A percentile compares a stretch with the other conserved stretches of the same genome.
Evolutionary conservation across 2,888 invertebrate genomes (phyloP).

Genomic region (Hylaea fasciaria): DNA sequence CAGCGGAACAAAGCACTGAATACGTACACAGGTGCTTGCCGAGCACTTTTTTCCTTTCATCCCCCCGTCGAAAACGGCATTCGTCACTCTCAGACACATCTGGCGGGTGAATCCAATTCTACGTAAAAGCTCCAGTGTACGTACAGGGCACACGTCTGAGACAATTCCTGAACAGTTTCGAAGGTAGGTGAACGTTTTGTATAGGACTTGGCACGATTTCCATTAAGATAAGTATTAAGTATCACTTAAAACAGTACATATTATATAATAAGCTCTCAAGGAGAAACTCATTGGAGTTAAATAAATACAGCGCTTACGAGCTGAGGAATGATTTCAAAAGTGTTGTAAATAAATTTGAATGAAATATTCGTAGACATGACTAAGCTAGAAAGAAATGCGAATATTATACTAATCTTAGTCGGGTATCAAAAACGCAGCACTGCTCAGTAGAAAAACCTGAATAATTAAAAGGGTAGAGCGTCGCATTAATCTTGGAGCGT

Average conservation of each 20-base stretch:
- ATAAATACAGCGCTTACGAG: no score
- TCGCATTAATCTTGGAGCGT: slow-evolving; percentile 65
- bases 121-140: slow-evolving; percentile 50
- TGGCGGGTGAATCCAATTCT: slow-evolving; percentile 60
- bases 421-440: slow-evolving; percentile 4
- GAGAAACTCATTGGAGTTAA: no score
- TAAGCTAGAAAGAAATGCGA: no score
- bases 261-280: background rate
- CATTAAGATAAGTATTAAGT: slow-evolving; percentile 6
- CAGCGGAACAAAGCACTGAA: slow-evolving; percentile 68
- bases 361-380: no score
- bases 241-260: no score
- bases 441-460: slow-evolving; percentile 54
- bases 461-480: slow-evolving; percentile 70
- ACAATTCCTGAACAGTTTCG: slow-evolving; percentile 14
- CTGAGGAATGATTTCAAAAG: no score
- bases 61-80: slow-evolving; percentile 64
- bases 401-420: no score
- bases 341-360: no score
- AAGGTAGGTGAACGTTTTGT: background rate
- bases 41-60: slow-evolving; percentile 65
- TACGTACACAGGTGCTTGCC: slow-evolving; percentile 62
- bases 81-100: slow-evolving; percentile 61
- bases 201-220: slow-evolving; percentile 1
- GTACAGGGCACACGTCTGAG: slow-evolving; percentile 20